These are phyloP conservation scores for Aphelenchoides fujianensis DNA, from an alignment of 1,140 invertebrate genomes.

Conservation along the genomic window DNA sequence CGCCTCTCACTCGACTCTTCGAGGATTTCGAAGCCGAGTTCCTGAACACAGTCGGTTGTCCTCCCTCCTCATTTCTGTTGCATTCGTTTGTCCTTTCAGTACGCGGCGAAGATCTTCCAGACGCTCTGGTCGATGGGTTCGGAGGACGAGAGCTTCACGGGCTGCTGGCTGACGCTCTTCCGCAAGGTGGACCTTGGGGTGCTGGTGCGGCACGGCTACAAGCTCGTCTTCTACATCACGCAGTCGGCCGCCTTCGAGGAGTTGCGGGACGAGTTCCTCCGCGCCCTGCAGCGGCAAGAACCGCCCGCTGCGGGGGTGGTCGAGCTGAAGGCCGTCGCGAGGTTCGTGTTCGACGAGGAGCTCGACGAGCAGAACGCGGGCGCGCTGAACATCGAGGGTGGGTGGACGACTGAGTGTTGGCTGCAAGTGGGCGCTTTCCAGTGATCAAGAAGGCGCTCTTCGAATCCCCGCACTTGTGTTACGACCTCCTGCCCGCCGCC, in stretches of 20 bases:
- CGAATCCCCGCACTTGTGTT: slow-evolving; percentile 9
- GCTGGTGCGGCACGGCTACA: not conserved
- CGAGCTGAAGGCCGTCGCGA: not conserved
- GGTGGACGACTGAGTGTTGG: too few species aligned
- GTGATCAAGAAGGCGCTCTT: not conserved
- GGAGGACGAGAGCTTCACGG: not conserved
- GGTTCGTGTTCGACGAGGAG: not conserved
- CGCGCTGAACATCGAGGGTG: too few species aligned
- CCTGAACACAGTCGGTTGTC: not conserved
- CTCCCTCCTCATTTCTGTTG: not conserved
- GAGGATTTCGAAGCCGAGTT: not conserved
- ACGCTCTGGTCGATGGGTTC: slow-evolving; percentile 10
- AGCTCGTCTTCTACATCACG: not conserved
- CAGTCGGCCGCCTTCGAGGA: not conserved
- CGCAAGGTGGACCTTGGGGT: not conserved
- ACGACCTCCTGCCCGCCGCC: not conserved
- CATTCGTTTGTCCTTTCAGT: slow-evolving; percentile 16
- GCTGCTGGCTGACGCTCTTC: not conserved
- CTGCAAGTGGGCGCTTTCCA: too few species aligned
- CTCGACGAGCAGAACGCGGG: not conserved
- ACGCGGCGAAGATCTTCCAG: slow-evolving; percentile 12
- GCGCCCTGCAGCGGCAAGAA: not conserved
- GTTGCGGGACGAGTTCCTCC: not conserved
- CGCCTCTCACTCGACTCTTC: not conserved
- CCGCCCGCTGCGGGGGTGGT: not conserved